phyloP scores from a whole-genome alignment of 1,140 invertebrate species.

The Zaprionus africanus region DNA sequence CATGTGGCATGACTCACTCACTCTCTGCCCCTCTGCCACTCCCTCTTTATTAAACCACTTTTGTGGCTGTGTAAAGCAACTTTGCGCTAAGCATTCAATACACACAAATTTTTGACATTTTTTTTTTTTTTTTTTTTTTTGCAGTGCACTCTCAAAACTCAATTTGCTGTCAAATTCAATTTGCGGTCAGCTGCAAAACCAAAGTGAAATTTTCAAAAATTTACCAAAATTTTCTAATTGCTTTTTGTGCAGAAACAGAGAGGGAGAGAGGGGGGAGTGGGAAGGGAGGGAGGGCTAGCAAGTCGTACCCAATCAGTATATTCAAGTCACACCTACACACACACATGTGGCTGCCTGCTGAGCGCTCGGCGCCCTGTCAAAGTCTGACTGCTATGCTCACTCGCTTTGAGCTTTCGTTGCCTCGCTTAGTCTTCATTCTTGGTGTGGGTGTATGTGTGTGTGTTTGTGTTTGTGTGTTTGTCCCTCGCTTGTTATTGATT shows the following conservation, averaged over 20 bases:
- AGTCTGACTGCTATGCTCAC: constrained; percentile 19
- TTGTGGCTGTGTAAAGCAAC: constrained; percentile 46
- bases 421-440: constrained; percentile 1
- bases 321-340: constrained; percentile 12
- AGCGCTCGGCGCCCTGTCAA: constrained; percentile 4
- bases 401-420: background rate
- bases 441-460: constrained; percentile 11
- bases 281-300: background rate
- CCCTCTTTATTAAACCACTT: constrained; percentile 25
- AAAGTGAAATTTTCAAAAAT: constrained; percentile 15
- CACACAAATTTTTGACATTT: constrained; percentile 38
- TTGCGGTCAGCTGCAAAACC: constrained; percentile 24
- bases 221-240: constrained; percentile 19
- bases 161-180: constrained; percentile 60
- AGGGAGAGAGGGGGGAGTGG: background rate
- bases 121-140: background rate
- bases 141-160: constrained; percentile 52
- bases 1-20: constrained; percentile 45
- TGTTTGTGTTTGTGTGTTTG: constrained; percentile 21
- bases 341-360: background rate
- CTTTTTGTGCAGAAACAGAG: constrained; percentile 7
- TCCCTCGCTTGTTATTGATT: constrained; percentile 58
- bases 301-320: constrained; percentile 17
- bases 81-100: constrained; percentile 54
- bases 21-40: background rate